phyloP scores from a whole-genome alignment of 2,888 invertebrate genomes.

The Polyommatus iphigenia region DNA sequence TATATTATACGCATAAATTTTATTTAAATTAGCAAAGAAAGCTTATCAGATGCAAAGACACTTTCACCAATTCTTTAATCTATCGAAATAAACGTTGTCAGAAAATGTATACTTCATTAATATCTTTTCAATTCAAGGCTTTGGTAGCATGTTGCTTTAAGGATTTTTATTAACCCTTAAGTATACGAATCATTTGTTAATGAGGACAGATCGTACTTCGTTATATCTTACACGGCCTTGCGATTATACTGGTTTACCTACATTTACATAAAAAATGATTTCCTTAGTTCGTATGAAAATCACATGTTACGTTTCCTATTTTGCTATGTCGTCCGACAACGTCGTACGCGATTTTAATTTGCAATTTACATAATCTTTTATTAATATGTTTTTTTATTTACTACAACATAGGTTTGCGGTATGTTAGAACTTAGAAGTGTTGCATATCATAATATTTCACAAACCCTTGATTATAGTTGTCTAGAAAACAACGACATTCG shows the following conservation, averaged over 20 bases:
- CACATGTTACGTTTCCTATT: slow-evolving; percentile 23
- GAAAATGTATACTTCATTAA: not conserved
- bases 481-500: not conserved
- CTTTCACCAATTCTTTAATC: not conserved
- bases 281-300: slow-evolving; percentile 26
- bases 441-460: not conserved
- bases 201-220: slow-evolving; percentile 1
- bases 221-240: slow-evolving; percentile 10
- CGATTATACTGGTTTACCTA: slow-evolving; percentile 26
- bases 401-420: not conserved
- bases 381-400: not conserved
- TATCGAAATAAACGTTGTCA: not conserved
- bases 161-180: slow-evolving; percentile 12
- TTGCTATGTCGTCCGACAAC: not conserved
- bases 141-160: not conserved
- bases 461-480: not conserved
- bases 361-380: not conserved
- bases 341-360: slow-evolving; percentile 9
- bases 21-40: not conserved
- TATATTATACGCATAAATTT: not conserved
- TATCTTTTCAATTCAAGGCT: not conserved
- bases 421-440: not conserved
- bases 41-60: not conserved
- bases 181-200: slow-evolving; percentile 19
- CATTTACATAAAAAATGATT: slow-evolving; percentile 31